Evolutionary conservation across 2,797 vertebrate genomes (phyloP).

Genomic region (Amblyopsis hoosieri): DNA sequence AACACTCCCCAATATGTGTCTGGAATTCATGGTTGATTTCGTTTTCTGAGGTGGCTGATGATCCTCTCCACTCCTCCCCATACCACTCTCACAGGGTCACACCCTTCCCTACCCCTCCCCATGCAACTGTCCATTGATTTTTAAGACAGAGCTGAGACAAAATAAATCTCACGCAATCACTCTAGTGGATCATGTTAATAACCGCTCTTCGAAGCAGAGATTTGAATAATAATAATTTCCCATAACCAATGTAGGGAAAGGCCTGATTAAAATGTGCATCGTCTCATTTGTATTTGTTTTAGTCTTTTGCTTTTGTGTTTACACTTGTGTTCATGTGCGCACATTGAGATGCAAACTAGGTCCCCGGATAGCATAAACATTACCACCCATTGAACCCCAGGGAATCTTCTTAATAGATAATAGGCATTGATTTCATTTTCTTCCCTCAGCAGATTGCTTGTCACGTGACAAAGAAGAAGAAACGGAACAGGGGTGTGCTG

Average conservation of each 20-base stretch:
- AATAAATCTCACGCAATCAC: no score
- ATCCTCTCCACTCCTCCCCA: no score
- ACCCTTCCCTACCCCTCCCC: no score
- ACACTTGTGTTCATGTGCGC: constrained; percentile 26
- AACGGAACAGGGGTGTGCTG: constrained; percentile 44
- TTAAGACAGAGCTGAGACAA: no score
- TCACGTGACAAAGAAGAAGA: constrained; percentile 57
- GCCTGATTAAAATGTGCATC: constrained; percentile 7
- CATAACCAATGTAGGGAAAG: not conserved
- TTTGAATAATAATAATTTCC: no score
- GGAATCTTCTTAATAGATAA: constrained; percentile 72
- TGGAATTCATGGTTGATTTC: no score
- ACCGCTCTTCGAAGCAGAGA: no score
- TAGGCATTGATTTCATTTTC: constrained; percentile 67
- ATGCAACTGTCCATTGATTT: no score
- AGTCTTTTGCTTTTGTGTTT: constrained; percentile 39
- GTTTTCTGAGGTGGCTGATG: no score
- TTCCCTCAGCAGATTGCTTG: constrained; percentile 69
- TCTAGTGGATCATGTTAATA: no score
- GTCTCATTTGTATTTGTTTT: constrained; percentile 19
- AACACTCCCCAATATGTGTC: no score
- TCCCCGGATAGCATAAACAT: constrained; percentile 81
- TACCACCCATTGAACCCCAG: constrained; percentile 74
- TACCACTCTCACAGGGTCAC: no score
- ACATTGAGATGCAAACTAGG: constrained; percentile 53